A percentile compares a stretch with the other conserved stretches of the same genome.
Conservation (phyloP, 1,140 invertebrate genomes). For the Trachymyrmex cornetzi region DNA sequence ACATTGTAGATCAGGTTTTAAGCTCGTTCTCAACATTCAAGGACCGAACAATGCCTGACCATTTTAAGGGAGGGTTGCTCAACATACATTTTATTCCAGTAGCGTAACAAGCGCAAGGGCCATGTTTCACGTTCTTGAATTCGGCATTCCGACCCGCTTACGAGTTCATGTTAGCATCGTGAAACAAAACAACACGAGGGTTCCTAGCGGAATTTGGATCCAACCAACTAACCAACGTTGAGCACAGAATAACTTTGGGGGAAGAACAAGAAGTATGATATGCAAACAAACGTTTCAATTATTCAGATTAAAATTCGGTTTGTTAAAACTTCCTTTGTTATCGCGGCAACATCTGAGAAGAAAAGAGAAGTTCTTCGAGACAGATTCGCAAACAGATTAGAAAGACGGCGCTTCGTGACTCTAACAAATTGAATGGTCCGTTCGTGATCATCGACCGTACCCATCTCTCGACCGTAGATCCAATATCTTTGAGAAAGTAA, state of each 20-base stretch:
- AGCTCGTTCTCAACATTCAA: conserved; percentile 64
- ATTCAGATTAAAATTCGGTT: conserved; percentile 60
- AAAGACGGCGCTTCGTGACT: conserved; percentile 10
- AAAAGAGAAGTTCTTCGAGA: conserved; percentile 14
- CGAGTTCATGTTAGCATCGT: not conserved
- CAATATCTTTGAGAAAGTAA: conserved; percentile 38
- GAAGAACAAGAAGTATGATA: conserved; percentile 57
- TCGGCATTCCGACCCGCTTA: conserved; percentile 62
- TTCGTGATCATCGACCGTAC: conserved; percentile 21
- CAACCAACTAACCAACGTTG: conserved; percentile 35
- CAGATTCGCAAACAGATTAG: conserved; percentile 51
- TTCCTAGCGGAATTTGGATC: conserved; percentile 61
- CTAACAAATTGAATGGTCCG: conserved; percentile 25
- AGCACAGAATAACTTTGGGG: conserved; percentile 53
- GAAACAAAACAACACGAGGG: conserved; percentile 22
- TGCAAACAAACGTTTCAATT: conserved; percentile 76
- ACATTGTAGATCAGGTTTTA: too few species aligned
- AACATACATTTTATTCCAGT: conserved; percentile 70
- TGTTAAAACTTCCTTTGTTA: conserved; percentile 15
- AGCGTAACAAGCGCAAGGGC: conserved; percentile 69
- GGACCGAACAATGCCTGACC: conserved; percentile 71
- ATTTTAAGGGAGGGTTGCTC: conserved; percentile 64
- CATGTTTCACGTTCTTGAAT: conserved; percentile 65
- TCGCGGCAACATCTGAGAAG: not conserved
- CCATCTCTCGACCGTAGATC: conserved; percentile 57